A percentile compares a stretch with the other conserved stretches of the same genome.
Conservation (phyloP, 1,140 invertebrate genomes). For the Eulimnadia texana region DNA sequence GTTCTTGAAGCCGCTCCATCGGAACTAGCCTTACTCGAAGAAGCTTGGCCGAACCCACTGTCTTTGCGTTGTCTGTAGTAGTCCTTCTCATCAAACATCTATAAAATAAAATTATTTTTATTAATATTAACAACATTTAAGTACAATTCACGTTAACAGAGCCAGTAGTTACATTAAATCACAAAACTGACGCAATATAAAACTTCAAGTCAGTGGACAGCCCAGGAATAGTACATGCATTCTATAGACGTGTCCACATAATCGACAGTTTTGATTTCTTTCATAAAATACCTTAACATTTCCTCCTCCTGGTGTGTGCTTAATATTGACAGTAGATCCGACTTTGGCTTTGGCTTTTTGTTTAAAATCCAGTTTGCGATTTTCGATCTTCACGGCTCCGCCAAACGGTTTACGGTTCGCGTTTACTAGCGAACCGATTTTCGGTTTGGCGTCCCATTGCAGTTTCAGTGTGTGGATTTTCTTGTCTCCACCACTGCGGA, state of each 20-base stretch:
- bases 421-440: conserved; percentile 87
- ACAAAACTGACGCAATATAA: neutral
- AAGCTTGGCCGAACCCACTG: conserved; percentile 34
- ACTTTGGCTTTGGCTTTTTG: conserved; percentile 83
- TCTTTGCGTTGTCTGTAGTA: conserved; percentile 69
- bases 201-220: neutral
- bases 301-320: conserved; percentile 74
- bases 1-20: conserved; percentile 36
- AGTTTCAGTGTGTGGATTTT: conserved; percentile 72
- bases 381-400: conserved; percentile 82
- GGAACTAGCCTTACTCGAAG: conserved; percentile 24
- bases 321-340: conserved; percentile 81
- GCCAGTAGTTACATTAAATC: neutral
- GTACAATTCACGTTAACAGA: neutral
- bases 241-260: neutral
- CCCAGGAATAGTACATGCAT: neutral
- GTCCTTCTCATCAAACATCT: conserved; percentile 86
- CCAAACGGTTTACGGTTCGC: conserved; percentile 80
- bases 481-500: conserved; percentile 65
- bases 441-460: conserved; percentile 83
- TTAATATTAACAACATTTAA: neutral
- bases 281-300: conserved; percentile 58
- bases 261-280: conserved; percentile 31
- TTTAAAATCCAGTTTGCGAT: conserved; percentile 77
- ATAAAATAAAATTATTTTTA: conserved; percentile 25